These are phyloP conservation scores for Apteryx mantelli DNA, from an alignment of 2,113 vertebrate species.

Conservation along the genomic window DNA sequence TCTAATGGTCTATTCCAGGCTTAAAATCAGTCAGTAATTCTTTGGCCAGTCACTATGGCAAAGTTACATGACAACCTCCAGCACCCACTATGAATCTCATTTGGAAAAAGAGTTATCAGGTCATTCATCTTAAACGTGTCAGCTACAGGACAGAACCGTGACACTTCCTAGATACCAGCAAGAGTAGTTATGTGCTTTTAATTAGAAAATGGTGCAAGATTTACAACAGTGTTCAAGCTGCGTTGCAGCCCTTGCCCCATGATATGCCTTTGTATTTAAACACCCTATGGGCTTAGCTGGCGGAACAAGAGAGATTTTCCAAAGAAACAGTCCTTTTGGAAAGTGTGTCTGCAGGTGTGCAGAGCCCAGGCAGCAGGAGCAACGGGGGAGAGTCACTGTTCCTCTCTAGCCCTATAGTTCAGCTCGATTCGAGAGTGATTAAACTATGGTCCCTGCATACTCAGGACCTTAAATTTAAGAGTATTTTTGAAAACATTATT, in stretches of 20 bases:
- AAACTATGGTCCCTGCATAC: fast-evolving
- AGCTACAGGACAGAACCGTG: background rate
- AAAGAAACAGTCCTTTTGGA: background rate
- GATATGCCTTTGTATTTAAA: background rate
- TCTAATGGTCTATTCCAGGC: background rate
- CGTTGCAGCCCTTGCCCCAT: background rate
- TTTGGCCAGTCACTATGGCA: background rate
- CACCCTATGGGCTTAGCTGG: background rate
- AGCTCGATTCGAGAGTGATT: background rate
- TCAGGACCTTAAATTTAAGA: background rate
- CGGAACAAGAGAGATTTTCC: background rate
- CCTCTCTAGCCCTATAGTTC: too few relatives aligned
- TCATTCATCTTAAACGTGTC: background rate
- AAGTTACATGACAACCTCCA: background rate
- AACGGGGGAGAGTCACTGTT: background rate
- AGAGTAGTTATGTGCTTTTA: background rate
- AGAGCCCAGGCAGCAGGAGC: too few relatives aligned
- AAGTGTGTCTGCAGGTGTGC: fast-evolving
- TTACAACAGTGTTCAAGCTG: fast-evolving
- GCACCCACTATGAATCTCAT: background rate
- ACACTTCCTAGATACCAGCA: background rate
- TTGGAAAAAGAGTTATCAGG: background rate
- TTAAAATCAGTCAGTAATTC: background rate
- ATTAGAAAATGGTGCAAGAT: background rate
- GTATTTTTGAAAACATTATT: background rate